Conservation (phyloP, 2,888 invertebrate species). For the Crocallis elinguaria region DNA sequence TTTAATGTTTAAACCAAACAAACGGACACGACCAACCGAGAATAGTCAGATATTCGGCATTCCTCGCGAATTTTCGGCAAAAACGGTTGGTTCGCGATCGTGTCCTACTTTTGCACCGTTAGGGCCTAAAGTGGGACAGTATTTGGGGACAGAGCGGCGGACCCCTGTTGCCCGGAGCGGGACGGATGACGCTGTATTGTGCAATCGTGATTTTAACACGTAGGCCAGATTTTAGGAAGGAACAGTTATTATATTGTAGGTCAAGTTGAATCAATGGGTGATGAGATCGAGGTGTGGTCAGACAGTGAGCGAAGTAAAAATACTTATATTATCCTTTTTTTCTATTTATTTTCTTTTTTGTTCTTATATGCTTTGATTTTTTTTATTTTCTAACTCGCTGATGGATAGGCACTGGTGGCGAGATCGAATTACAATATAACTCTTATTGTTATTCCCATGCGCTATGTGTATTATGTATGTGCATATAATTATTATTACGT, state of each 20-base stretch:
- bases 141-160: constrained; percentile 19
- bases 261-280: constrained; percentile 43
- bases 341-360: too few relatives aligned
- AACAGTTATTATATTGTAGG: constrained; percentile 41
- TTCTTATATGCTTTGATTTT: too few relatives aligned
- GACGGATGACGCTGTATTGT: constrained; percentile 48
- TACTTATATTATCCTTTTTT: neutral
- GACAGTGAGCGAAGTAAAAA: neutral
- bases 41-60: constrained; percentile 29
- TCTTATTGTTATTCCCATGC: too few relatives aligned
- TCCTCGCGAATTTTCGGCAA: constrained; percentile 36
- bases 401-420: too few relatives aligned
- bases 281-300: constrained; percentile 25
- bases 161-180: constrained; percentile 28
- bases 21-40: constrained; percentile 23
- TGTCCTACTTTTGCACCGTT: constrained; percentile 41
- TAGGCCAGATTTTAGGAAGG: constrained; percentile 38
- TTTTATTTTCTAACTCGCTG: too few relatives aligned
- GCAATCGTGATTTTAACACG: constrained; percentile 52
- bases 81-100: constrained; percentile 27
- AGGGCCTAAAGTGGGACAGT: constrained; percentile 29
- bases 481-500: too few relatives aligned
- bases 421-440: too few relatives aligned
- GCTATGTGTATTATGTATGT: too few relatives aligned
- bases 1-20: constrained; percentile 29